Percentiles rank a stretch among this genome's conserved stretches.
Conservation (phyloP, 2,113 vertebrate genomes). For the human (Homo sapiens) region DNA sequence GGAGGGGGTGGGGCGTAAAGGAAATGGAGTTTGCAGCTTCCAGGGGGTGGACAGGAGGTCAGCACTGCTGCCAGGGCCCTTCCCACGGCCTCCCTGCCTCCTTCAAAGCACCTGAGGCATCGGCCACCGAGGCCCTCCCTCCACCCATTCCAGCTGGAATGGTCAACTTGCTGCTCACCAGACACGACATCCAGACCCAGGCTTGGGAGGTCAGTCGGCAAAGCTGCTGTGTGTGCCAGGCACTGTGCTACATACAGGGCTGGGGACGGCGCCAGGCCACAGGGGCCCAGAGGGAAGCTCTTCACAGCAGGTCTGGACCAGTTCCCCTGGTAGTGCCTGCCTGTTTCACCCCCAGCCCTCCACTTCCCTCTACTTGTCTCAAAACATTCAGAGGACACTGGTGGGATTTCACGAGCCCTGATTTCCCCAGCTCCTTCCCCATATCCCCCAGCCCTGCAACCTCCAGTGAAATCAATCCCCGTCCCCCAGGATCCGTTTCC, state of each 20-base stretch:
- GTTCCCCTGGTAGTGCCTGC: not conserved
- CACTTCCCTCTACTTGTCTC: not conserved
- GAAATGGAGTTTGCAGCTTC: not conserved
- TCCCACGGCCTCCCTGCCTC: not conserved
- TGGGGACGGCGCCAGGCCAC: not conserved
- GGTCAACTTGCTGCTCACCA: not conserved
- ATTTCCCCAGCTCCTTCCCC: not conserved
- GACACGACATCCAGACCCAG: not conserved
- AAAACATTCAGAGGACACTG: not conserved
- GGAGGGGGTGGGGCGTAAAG: not conserved
- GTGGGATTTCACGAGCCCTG: not conserved
- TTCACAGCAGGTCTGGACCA: rapidly evolving
- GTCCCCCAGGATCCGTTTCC: not conserved
- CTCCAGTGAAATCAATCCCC: not conserved
- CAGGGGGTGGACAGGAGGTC: not conserved
- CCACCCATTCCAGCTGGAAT: too few relatives aligned
- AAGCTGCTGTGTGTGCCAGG: not conserved
- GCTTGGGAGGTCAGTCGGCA: not conserved
- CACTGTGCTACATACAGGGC: rapidly evolving
- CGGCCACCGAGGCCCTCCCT: not conserved
- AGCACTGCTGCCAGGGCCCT: not conserved
- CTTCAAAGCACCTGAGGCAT: rapidly evolving
- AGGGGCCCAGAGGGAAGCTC: not conserved
- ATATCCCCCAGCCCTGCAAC: not conserved
- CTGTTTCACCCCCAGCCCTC: not conserved